Evolutionary conservation across 2,797 vertebrate species (phyloP), one percentile per base, ranked within the genome.

Genomic region (Tenualosa thibaudeaui): DNA sequence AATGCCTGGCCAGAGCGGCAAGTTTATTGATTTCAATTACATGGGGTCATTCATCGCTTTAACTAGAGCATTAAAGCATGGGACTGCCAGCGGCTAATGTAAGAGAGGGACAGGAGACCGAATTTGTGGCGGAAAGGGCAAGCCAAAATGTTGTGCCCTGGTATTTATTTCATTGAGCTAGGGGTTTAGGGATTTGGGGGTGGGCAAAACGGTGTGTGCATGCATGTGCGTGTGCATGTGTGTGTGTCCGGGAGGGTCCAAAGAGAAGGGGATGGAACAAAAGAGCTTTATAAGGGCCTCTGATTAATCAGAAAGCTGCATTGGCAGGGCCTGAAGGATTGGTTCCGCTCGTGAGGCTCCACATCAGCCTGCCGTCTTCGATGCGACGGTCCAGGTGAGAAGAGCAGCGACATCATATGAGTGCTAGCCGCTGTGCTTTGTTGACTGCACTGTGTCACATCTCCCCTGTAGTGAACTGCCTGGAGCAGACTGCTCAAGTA

Each of bases 1-100:
- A 91, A 89, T 85, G 3, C 81, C 43, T 83, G 43, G 81, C 84
- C 87, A 87, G 88, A 86, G 87, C 90, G 84, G 87, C 88, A 89
- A 87, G 82, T 89, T 88, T 91, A 95, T 93, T 89, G 93, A 95
- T 95, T 94, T 90, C 89, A 92, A 90, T 92, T 90, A 90, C 87
- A 90, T 85, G 82, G 84, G 87, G 87, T 91, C 89, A 90, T 94
- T 94, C 89, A 90, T 90, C 86, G 89, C 92, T 92, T 93, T 92
- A 93, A 94, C 90, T 89, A 89, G 91, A 90, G 85, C 90, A 91
- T 92, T 91, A 92, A 92, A 84, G 85, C 89, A 88, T 92, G 88
- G 90, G 88, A 87, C 84, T 89, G 90, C 91, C 92, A 91, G 89
- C 65, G 84, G 84, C 86, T 7, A 89, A 87, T 89, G 90, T 84